A percentile compares a stretch with the other conserved stretches of the same genome.
Conservation (phyloP, 2,113 vertebrate species). For the Noctilio leporinus region DNA sequence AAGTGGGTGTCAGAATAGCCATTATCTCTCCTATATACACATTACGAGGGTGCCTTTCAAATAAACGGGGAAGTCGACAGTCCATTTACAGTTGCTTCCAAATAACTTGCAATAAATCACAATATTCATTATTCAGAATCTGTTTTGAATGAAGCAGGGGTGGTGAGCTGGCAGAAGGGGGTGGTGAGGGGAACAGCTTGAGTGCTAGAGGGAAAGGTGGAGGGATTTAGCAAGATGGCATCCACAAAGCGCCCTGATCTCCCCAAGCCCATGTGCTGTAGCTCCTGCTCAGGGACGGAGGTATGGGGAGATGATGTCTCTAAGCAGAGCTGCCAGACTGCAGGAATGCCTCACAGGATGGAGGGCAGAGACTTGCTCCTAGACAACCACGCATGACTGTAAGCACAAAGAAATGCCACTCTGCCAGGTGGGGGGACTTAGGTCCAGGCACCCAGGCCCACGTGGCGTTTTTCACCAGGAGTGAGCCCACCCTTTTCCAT, state of each 20-base stretch:
- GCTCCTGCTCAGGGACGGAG: neutral
- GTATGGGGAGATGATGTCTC: neutral
- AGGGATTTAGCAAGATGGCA: slow-evolving; percentile 28
- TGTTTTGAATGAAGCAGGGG: neutral
- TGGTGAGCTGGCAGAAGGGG: neutral
- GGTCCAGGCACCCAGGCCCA: neutral
- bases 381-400: neutral
- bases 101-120: slow-evolving; percentile 2
- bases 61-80: neutral
- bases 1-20: neutral
- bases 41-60: slow-evolving; percentile 4
- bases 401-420: neutral
- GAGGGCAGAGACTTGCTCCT: neutral
- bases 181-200: neutral
- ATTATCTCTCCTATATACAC: neutral
- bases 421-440: neutral
- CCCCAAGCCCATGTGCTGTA: neutral
- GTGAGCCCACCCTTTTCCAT: neutral
- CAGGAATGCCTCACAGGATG: neutral
- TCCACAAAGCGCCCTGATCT: neutral
- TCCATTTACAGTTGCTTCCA: slow-evolving; percentile 21
- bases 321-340: neutral
- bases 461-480: neutral
- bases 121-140: slow-evolving; percentile 38
- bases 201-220: neutral